Conservation (phyloP, 2,888 invertebrate genomes). For the Diachrysia chrysitis region DNA sequence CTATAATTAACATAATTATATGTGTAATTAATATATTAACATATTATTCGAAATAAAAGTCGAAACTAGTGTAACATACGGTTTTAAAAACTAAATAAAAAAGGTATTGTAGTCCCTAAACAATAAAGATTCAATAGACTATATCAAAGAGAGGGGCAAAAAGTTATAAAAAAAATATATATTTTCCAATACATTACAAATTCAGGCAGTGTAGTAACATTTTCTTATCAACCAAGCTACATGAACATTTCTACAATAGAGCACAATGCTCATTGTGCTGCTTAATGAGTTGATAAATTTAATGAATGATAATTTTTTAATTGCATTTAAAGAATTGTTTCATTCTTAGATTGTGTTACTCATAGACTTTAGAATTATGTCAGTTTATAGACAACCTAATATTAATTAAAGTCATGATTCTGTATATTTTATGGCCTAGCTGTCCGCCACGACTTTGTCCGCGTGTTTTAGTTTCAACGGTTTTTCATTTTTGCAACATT, state of each 20-base stretch:
- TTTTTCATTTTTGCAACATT: no score
- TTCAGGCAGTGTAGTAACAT: background rate
- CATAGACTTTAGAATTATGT: constrained; percentile 14
- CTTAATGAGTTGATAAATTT: constrained; percentile 51
- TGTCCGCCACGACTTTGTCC: no score
- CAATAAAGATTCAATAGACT: no score
- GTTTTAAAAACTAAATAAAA: no score
- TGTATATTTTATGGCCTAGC: background rate
- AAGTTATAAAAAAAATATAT: background rate
- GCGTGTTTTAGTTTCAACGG: no score
- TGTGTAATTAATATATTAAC: no score
- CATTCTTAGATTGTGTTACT: constrained; percentile 29
- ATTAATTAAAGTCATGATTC: background rate
- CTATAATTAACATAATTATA: no score
- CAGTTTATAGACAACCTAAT: background rate
- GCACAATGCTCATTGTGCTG: constrained; percentile 52
- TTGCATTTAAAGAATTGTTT: constrained; percentile 20
- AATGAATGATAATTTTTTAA: constrained; percentile 50
- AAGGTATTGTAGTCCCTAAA: no score
- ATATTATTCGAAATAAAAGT: no score
- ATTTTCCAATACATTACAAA: background rate
- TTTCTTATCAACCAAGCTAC: constrained; percentile 33
- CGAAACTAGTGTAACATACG: no score
- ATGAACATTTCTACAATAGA: constrained; percentile 25
- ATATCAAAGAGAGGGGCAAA: no score